Percentiles rank a stretch among this genome's conserved stretches.
These are phyloP conservation scores for Anolis sagrei DNA, from an alignment of 2,113 vertebrate genomes.

Conservation along the genomic window DNA sequence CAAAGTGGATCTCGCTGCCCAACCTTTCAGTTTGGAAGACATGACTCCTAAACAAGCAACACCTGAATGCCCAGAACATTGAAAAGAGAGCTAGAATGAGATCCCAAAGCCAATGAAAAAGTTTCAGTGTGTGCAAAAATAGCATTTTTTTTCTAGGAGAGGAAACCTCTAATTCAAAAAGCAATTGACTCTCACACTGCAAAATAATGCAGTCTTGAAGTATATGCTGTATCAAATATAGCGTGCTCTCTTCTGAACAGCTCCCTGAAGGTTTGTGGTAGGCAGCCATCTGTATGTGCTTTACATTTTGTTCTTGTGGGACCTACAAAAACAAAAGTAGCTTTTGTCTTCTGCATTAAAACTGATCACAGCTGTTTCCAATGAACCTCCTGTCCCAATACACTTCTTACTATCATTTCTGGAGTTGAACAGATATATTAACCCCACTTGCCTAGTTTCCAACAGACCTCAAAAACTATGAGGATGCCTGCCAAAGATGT, in stretches of 20 bases:
- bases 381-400: background rate
- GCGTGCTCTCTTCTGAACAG: background rate
- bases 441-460: no score
- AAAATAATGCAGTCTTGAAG: background rate
- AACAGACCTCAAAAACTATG: no score
- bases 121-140: background rate
- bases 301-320: background rate
- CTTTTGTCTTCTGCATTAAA: background rate
- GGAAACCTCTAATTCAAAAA: background rate
- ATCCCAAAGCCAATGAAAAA: background rate
- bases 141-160: background rate
- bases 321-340: background rate
- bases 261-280: background rate
- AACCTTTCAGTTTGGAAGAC: background rate
- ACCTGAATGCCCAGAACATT: background rate
- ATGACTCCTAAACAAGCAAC: fast-evolving
- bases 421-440: no score
- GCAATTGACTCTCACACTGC: background rate
- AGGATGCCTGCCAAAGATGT: no score
- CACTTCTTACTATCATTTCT: background rate
- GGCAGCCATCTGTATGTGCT: background rate
- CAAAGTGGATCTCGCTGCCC: slow-evolving; percentile 1
- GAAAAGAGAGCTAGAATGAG: background rate
- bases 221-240: slow-evolving; percentile 2
- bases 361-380: background rate